Base-by-base conservation (phyloP, 2,113 vertebrate genomes). In the Muntiacus muntjak region DNA sequence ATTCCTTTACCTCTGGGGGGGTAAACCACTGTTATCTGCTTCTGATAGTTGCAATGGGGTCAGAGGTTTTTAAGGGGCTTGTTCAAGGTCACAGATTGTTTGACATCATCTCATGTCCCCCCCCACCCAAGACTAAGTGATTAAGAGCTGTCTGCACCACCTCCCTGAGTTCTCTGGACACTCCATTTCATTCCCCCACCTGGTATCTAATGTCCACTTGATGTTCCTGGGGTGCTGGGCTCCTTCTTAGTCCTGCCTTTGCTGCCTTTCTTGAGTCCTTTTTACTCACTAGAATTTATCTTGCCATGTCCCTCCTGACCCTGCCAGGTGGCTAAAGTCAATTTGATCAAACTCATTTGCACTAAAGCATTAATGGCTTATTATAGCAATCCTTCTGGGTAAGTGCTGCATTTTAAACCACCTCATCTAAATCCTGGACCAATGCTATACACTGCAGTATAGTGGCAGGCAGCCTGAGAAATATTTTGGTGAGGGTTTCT, bases 331-430 rank as follows among this genome's bases (percentile, higher is more conserved):
- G 52, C 74, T 71, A 23, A 95, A 95, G 93, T 93, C 86, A 87
- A 76, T 90, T 52, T 90, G 45, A 95, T 91, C 57, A 87, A 92
- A 79, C 84, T 95, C 91, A 96, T 88, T 88, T 95, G 62, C 81
- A 81, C 62, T 40, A 62, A 92, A 90, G 85, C 87, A 95, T 79
- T 79, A 90, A 86, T 54, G 79, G 19, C 62, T 90, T 90, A 84
- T 85, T 71, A 84, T 1, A 62, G 64, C 52, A 23, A 84, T 88
- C 50, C 64, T 96, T 89, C 74, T 0, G 8, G 91, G 50, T 64
- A 71, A 78, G 11, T 67, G 74, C 87, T 96, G 28, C 71, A 55
- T 87, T 92, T 76, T 40, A 40, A 67, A 94, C 58, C 0, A 15
- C n/a, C 58, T 60, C 54, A 23, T 91, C 76, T 33, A 58, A 67